A percentile compares a stretch with the other conserved stretches of the same genome.
phyloP scores from a whole-genome alignment of 1,140 invertebrate genomes.

The Lutraria rhynchaena region DNA sequence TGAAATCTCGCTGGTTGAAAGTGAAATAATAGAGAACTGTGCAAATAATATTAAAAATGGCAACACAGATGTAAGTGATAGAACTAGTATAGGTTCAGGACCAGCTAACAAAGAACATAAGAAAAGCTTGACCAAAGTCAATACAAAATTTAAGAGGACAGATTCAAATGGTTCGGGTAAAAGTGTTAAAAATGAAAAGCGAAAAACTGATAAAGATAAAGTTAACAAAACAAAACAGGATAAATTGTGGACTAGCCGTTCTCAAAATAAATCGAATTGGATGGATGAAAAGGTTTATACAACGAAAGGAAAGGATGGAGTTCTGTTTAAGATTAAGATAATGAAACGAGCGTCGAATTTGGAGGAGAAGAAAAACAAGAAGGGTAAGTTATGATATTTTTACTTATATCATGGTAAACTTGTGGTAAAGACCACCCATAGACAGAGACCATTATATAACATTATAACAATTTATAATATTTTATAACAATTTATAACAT shows the following conservation, averaged over 20 bases:
- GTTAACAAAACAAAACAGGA: constrained; percentile 25
- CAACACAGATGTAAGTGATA: background rate
- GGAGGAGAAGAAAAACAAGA: constrained; percentile 5
- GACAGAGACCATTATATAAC: no score
- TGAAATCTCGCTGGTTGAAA: constrained; percentile 34
- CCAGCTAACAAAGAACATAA: background rate
- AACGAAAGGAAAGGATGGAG: constrained; percentile 45
- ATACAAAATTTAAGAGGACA: background rate
- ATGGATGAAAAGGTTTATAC: constrained; percentile 45
- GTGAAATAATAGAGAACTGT: constrained; percentile 33
- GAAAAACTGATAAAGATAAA: constrained; percentile 20
- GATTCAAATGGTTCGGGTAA: background rate
- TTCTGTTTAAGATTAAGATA: constrained; percentile 34
- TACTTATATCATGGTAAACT: no score
- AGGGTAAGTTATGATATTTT: constrained; percentile 28
- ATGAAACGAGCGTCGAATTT: constrained; percentile 3
- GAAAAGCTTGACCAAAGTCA: background rate
- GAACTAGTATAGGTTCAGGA: no score
- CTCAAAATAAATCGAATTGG: background rate
- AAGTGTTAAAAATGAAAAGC: constrained; percentile 4
- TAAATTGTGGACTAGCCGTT: constrained; percentile 21
- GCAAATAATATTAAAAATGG: background rate
- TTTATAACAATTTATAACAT: no score
- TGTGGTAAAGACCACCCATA: no score
- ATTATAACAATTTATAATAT: no score